Base-by-base conservation (phyloP, 1,140 invertebrate species). In the Agrypnia vestita region DNA sequence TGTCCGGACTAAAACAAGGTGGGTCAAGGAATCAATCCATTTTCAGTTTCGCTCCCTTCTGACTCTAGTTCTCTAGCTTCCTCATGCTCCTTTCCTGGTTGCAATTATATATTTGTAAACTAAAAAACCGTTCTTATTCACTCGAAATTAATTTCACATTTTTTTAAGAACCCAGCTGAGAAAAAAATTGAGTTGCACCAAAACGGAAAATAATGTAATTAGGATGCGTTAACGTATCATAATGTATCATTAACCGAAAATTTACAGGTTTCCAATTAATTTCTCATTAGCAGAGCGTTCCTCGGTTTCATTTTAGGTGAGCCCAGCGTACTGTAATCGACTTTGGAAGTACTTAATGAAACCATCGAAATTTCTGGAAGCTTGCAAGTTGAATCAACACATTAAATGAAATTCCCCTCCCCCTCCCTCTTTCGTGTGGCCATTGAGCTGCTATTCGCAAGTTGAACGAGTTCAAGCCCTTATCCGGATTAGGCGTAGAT, bases 321-420 rank as follows among this genome's bases (percentile, higher is more conserved):
- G 47, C 67, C 67, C 67, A 46, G 15, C 67, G 19, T 71, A 71
- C 67, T 55, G 62, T 76, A 80, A 80, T 80, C 79, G 79, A 81
- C 74, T 81, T 81, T 61, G 53, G 56, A 55, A 44, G 64, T 72
- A 81, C 79, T 81, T 81, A 81, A 77, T 81, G 46, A 81, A 81
- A 76, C 62, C 74, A 76, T 76, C 67, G 75, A 55, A 46, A 71
- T 76, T 74, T 67, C 43, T 67, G 69, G 62, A 71, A 72, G 51
- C 64, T 56, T 47, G 64, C 69, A 72, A 74, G 73, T 75, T 80
- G 73, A 80, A 76, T 76, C 72, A 76, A 80, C 79, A 80, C 79
- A 80, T 80, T 80, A 80, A 69, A 74, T 71, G 79, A 76, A 76
- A 75, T 69, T 80, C 71, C 21, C 46, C 35, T 46, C 51, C 53